Percentiles rank a stretch among this genome's conserved stretches.
Conservation (phyloP, 2,113 vertebrate genomes). For the Syngnathus scovelli region DNA sequence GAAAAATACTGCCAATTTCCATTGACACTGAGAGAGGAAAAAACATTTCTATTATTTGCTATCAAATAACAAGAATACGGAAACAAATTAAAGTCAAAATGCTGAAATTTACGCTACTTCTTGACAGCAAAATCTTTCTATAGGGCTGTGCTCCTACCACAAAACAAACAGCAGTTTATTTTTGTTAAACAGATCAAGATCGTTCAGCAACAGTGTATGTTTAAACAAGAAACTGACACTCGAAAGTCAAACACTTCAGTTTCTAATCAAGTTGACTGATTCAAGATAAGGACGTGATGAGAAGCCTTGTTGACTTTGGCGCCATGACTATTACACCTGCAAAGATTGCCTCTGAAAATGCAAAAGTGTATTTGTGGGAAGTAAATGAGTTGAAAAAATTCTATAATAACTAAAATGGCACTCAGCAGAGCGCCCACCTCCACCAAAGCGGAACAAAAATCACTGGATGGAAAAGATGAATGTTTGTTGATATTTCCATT, state of each 20-base stretch:
- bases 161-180: neutral
- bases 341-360: constrained; percentile 1
- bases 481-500: neutral
- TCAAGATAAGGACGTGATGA: constrained; percentile 15
- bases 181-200: neutral
- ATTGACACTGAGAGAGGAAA: neutral
- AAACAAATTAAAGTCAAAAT: too few species aligned
- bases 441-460: neutral
- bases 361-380: neutral
- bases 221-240: constrained; percentile 26
- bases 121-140: neutral
- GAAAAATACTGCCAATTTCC: neutral
- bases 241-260: constrained; percentile 29
- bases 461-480: too few species aligned
- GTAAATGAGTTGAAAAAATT: too few species aligned
- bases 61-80: too few species aligned
- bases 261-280: constrained; percentile 11
- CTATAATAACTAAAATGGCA: neutral
- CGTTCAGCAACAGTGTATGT: constrained; percentile 4
- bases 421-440: neutral
- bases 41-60: neutral
- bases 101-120: too few species aligned
- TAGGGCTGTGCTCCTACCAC: neutral
- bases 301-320: constrained; percentile 9
- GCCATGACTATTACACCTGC: neutral